A percentile compares a stretch with the other conserved stretches of the same genome.
phyloP scores from a whole-genome alignment of 2,888 invertebrate species.

The Melangyna quadrimaculata region DNA sequence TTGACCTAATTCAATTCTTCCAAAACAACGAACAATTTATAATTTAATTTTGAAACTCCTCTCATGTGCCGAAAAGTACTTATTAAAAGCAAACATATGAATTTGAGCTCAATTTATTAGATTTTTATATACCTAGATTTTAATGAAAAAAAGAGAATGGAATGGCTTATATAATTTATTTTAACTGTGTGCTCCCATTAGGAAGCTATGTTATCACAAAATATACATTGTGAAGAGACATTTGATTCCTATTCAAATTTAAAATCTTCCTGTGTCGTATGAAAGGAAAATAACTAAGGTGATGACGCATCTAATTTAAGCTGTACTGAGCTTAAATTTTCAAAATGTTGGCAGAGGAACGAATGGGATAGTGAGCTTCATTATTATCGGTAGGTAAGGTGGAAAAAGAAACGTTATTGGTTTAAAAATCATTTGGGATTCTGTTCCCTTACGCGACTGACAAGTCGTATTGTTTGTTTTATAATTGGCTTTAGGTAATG shows the following conservation, averaged over 20 bases:
- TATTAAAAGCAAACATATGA: constrained; percentile 4
- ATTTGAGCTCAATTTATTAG: constrained; percentile 10
- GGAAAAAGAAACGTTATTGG: not conserved
- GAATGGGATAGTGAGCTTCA: not conserved
- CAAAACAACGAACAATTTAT: not conserved
- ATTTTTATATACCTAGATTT: constrained; percentile 3
- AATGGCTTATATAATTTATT: not conserved
- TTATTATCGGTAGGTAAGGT: not conserved
- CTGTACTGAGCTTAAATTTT: not conserved
- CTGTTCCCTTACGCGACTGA: too few relatives aligned
- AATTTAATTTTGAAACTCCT: constrained; percentile 7
- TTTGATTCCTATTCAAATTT: too few relatives aligned
- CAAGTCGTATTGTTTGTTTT: too few relatives aligned
- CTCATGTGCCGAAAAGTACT: not conserved
- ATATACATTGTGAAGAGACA: too few relatives aligned
- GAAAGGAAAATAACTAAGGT: not conserved
- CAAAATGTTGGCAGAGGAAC: not conserved
- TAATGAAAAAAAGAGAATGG: not conserved
- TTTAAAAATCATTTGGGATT: too few relatives aligned
- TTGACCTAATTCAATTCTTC: not conserved
- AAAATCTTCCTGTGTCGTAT: too few relatives aligned
- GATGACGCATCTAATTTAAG: not conserved
- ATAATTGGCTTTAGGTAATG: too few relatives aligned
- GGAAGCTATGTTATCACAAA: not conserved
- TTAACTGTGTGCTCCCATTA: not conserved